Conservation (phyloP, 2,113 vertebrate species). For the Amazona vittata region DNA sequence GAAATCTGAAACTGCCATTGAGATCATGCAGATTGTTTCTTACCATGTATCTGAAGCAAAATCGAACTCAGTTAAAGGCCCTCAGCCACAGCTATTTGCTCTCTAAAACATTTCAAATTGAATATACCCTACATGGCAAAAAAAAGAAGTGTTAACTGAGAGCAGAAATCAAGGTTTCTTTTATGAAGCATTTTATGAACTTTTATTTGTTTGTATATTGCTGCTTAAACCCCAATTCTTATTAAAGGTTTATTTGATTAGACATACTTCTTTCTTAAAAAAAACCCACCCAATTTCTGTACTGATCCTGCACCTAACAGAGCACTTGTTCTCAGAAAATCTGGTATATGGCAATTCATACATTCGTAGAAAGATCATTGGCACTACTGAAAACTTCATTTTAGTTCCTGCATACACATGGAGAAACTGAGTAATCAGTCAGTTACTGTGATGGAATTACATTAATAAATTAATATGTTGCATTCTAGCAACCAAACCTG, state of each 20-base stretch:
- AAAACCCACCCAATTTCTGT: background rate
- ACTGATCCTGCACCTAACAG: background rate
- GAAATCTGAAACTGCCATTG: background rate
- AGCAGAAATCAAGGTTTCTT: background rate
- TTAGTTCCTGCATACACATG: background rate
- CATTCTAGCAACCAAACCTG: background rate
- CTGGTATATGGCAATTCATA: background rate
- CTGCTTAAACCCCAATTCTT: background rate
- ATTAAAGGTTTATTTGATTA: background rate
- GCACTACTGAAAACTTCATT: background rate
- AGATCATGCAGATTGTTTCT: background rate
- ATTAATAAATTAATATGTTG: background rate
- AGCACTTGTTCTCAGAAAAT: background rate
- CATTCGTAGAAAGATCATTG: background rate
- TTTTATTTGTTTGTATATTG: background rate
- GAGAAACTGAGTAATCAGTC: background rate
- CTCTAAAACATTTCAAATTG: background rate
- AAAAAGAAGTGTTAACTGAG: background rate
- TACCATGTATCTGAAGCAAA: accelerated
- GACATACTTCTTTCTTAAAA: background rate
- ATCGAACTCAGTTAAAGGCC: background rate
- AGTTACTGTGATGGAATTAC: background rate
- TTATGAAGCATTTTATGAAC: background rate
- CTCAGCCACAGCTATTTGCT: background rate
- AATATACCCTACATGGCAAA: background rate